A percentile compares a stretch with the other conserved stretches of the same genome.
Conservation (phyloP, 92 coral and sea anemone species). For the Epizoanthus fatuus region DNA sequence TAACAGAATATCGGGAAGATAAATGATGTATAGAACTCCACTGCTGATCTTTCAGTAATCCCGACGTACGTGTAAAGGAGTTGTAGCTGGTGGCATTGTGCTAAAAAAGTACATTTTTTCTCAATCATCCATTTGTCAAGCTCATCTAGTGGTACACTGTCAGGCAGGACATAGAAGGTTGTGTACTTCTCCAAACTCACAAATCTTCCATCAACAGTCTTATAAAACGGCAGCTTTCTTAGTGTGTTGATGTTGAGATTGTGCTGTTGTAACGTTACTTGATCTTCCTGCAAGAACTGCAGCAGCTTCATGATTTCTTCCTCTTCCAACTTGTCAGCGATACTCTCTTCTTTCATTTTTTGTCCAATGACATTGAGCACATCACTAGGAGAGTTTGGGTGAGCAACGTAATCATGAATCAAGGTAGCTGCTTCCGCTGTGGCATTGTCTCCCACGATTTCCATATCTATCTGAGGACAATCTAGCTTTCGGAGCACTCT, state of each 20-base stretch:
- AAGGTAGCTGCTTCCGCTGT: constrained; percentile 14
- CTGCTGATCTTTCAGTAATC: constrained; percentile 23
- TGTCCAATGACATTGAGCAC: constrained; percentile 52
- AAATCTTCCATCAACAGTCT: constrained; percentile 42
- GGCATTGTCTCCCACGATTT: background rate
- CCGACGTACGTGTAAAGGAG: constrained; percentile 44
- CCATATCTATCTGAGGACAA: constrained; percentile 13
- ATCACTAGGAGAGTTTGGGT: constrained; percentile 53
- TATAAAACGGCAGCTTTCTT: constrained; percentile 63
- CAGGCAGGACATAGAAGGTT: constrained; percentile 46
- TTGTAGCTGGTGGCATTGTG: constrained; percentile 37
- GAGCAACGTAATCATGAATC: constrained; percentile 51
- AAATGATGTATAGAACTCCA: constrained; percentile 47
- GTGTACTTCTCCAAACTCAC: constrained; percentile 30
- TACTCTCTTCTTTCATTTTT: constrained; percentile 21
- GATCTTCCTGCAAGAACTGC: constrained; percentile 58
- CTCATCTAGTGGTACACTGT: constrained; percentile 42
- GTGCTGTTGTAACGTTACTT: constrained; percentile 12
- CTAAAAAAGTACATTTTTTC: constrained; percentile 35
- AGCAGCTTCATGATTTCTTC: constrained; percentile 44
- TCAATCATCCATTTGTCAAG: constrained; percentile 34
- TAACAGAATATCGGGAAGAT: constrained; percentile 45
- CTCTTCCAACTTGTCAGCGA: constrained; percentile 22
- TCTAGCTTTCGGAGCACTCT: constrained; percentile 10
- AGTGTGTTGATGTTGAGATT: constrained; percentile 31